Evolutionary conservation across 2,797 vertebrate genomes (phyloP), one percentile per base, ranked within the genome.

Genomic region (Muraenolepis orangiensis): DNA sequence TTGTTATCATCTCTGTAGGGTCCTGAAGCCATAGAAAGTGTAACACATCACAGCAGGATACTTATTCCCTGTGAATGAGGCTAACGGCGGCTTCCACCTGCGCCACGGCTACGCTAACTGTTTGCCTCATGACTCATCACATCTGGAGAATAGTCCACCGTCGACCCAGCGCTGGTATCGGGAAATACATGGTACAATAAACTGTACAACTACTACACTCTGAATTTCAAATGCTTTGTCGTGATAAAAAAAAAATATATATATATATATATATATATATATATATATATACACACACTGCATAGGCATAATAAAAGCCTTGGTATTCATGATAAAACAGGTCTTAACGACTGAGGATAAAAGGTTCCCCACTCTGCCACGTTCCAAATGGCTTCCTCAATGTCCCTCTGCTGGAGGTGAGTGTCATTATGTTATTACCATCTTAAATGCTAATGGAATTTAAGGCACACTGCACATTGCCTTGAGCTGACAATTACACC

Each of bases 31-130:
- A 57, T 57, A 8, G 51, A 57, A 57, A 57, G 51, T 66, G 70
- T 42, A 26, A 74, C 74, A 82, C 66, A 86, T 78, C 83, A 79
- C 78, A 82, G 80, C 78, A 81, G 85, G 81, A 90, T 86, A 86
- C 80, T 79, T 80, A 86, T 86, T 89, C 46, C 20, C 3, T 20
- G 12, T 8, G 20, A n/a, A 11, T 7, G 20, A 23, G 84, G 83
- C 78, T 70, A 76, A 78, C 76, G 82, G 70, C 76, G 75, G 38
- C 72, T 81, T 79, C 82, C 74, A 78, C 80, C 78, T 74, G 83
- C 61, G 36, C 78, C 73, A 66, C 67, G 34, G 77, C 72, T 69
- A 78, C 67, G 74, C 76, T n/a, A 57, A 57, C 8, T n/a, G 46
- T 57, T 57, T 57, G n/a, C n/a, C 6, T 23, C 32, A 57, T n/a